Base-by-base conservation (phyloP, 1,140 invertebrate species). In the Fopius arisanus region DNA sequence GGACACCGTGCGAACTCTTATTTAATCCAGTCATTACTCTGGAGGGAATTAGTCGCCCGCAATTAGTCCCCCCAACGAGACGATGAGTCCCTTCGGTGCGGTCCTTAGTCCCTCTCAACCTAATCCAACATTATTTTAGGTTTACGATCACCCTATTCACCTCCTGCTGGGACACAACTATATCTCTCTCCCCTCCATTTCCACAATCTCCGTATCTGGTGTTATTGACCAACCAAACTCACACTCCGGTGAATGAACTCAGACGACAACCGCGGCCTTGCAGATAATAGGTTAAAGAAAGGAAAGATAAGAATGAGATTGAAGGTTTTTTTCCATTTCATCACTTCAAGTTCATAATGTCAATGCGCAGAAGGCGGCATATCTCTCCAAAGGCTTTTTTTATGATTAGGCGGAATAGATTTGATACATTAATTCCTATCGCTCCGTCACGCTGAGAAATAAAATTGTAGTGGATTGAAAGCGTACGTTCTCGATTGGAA, bases 241-340 rank as follows among this genome's bases (percentile, higher is more conserved):
- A 40, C 28, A 33, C 28, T n/a, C 63, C 71, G 65, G 71, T 73
- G 71, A 73, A 73, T 73, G 71, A 73, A 73, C 71, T 48, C 65
- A 12, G 40, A 28, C 51, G 43, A 67, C 37, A 33, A 7, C 14
- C 28, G 26, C 31, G 71, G 29, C 71, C 71, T 67, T 73, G 71
- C 26, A 37, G 51, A 48, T 66, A 48, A n/a, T 43, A 31, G 48
- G 62, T 12, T 37, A 7, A 10, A 37, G 33, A 37, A 37, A 10
- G 12, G 33, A 12, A 12, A 37, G 33, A 37, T 37, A 37, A 43
- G 43, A 67, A 67, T 26, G 70, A 26, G 48, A 67, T 48, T 48
- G 43, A 48, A 48, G 43, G 16, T 5, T 67, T 0, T 67, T 23
- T 19, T 14, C 5, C 4, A 37, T 37, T 37, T 37, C 2, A 10